These are phyloP conservation scores for Tachypleus tridentatus DNA, from an alignment of 1,140 invertebrate genomes.

Conservation along the genomic window DNA sequence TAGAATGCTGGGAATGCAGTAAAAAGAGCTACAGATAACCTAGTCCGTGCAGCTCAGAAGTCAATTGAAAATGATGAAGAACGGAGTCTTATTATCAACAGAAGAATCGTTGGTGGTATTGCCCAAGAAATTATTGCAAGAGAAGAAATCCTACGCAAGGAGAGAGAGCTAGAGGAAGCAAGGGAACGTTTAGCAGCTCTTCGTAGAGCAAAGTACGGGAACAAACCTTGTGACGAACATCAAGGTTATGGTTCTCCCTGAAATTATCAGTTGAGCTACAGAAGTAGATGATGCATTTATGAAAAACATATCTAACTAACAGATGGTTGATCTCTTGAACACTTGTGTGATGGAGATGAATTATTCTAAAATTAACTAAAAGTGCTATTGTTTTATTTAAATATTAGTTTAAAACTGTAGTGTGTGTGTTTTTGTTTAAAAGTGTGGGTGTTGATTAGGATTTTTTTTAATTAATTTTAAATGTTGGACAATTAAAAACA, in stretches of 20 bases:
- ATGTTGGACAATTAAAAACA: no score
- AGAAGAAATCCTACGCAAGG: slow-evolving; percentile 56
- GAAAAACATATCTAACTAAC: no score
- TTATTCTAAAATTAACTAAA: no score
- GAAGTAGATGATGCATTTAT: no score
- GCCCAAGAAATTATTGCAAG: slow-evolving; percentile 81
- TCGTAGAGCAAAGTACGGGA: slow-evolving; percentile 38
- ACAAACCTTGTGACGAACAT: slow-evolving; percentile 29
- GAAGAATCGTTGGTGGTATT: slow-evolving; percentile 56
- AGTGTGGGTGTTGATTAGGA: no score
- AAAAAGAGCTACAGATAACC: slow-evolving; percentile 91
- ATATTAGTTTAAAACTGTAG: no score
- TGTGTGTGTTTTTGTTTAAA: no score
- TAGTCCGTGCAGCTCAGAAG: slow-evolving; percentile 86
- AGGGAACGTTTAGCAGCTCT: slow-evolving; percentile 58
- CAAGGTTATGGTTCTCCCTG: slow-evolving; percentile 21
- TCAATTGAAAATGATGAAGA: slow-evolving; percentile 77
- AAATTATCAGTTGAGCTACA: neutral
- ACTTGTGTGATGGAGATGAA: no score
- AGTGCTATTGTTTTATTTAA: no score
- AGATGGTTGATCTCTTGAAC: no score
- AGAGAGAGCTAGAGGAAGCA: slow-evolving; percentile 85
- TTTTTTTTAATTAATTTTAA: no score
- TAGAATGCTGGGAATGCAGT: slow-evolving; percentile 91
- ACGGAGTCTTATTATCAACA: slow-evolving; percentile 71